Evolutionary conservation across 2,888 invertebrate genomes (phyloP).

Genomic region (Tipula unca): DNA sequence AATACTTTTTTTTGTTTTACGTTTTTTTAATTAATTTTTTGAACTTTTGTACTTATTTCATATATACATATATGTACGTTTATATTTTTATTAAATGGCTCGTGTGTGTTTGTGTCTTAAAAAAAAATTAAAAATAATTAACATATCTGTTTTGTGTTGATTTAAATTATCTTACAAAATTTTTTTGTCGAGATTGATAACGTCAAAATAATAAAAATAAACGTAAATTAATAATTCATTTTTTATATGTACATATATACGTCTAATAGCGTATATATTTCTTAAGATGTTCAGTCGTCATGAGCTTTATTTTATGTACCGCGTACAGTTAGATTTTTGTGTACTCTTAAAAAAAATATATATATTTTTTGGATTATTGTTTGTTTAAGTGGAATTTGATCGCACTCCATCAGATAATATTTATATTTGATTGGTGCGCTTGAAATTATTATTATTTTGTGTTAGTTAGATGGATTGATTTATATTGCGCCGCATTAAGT

Average conservation of each 20-base stretch:
- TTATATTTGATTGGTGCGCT: background rate
- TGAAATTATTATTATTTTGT: background rate
- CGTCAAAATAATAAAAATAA: background rate
- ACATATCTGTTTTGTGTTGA: background rate
- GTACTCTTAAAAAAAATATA: too few species aligned
- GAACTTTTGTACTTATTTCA: background rate
- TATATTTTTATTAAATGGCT: background rate
- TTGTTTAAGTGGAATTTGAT: background rate
- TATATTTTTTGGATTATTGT: too few species aligned
- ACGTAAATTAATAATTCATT: conserved; percentile 14
- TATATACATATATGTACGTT: background rate
- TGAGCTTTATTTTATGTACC: background rate
- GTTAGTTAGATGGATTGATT: background rate
- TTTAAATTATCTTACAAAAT: background rate
- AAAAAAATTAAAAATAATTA: background rate
- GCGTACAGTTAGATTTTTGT: background rate
- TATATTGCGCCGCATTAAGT: background rate
- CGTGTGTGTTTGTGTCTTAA: background rate
- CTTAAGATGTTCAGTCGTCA: background rate
- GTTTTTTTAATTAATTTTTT: background rate
- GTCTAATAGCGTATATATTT: background rate
- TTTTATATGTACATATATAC: background rate
- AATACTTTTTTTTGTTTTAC: background rate
- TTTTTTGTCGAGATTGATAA: background rate
- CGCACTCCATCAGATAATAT: background rate